Base-by-base conservation (phyloP, 2,113 vertebrate genomes). In the Zosterops lateralis region DNA sequence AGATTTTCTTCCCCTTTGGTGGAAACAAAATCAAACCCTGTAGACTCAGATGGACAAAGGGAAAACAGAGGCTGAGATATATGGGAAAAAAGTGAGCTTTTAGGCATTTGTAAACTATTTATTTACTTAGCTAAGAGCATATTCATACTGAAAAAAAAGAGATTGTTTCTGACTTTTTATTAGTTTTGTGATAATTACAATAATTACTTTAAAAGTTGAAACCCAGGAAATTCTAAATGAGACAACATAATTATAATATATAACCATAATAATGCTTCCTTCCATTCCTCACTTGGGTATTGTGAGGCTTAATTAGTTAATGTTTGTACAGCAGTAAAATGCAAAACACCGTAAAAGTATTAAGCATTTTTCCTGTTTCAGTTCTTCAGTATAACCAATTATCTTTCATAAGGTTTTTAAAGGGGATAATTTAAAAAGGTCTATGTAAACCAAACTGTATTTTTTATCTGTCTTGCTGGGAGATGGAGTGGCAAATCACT, bases 231-330 rank as follows among this genome's bases (percentile, higher is more conserved):
- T 93, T 93, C 89, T 95, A 89, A 95, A 93, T 89, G 58, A 96
- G 68, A 62, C 48, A 71, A 21, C 81, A 42, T 94, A 95, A 95
- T 96, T 96, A 89, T 91, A 94, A 96, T 90, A 93, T 64, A 86
- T 87, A 91, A 74, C 50, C 6, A 5, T 71, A 94, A 92, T 89
- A 93, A 91, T 93, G 57, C 79, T 93, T 95, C 90, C 91, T 95
- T 96, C 84, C 84, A 91, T 81, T 92, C 89, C 74, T 94, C 87
- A 75, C 84, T 93, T 93, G 87, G 84, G 65, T 92, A 89, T 95
- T 95, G 76, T 90, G 83, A 96, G 54, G 47, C 72, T 91, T 92
- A 96, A 94, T 97, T 92, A 85, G 88, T 94, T 93, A 85, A 85
- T 92, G 47, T 91, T 96, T 95, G 84, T 96, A 75, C 53, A 92